Evolutionary conservation across 2,888 invertebrate genomes (phyloP), one percentile per base, ranked within the genome.

Genomic region (Volucella inanis): DNA sequence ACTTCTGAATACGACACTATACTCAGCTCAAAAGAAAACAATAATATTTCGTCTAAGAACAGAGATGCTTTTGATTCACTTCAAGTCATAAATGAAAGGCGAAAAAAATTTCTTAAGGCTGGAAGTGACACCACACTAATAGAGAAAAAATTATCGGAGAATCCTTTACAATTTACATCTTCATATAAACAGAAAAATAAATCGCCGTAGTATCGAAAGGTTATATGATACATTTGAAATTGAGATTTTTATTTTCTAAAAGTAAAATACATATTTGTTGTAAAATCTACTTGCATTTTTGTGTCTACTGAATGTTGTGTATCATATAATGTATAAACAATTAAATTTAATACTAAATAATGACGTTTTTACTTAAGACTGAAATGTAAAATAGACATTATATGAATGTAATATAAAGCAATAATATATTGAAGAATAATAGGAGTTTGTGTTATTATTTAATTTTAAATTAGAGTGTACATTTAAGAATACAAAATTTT

Each of bases 71-170:
- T 92, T 87, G 92, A 92, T 82, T 92, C 92, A 0, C 88, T 92
- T 12, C 89, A 89, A 77, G 92, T 92, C 8, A 92, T 92, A 52
- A 92, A 91, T 65, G 92, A 92, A 74, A 88, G 92, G 3, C 89
- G 92, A 4, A 90, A 88, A 62, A 92, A 91, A 18, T 88, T 92
- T 74, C 87, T 92, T 11, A 90, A 90, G 72, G 89, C 91, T 0
- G 91, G 91, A n/a, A 91, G 91, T 11, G 91, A 91, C 67, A 90
- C 91, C 6, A 90, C 90, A 1, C 62, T 91, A 47, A 61, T 6
- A 98, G 98, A 88, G 98, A 83, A 79, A 18, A 77, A 71, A 43
- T 3, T 14, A 10, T 50, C 39, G 22, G n/a, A 64, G 9, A 15
- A 18, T 71, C n/a, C 64, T 38, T 57, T 45, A 0, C 45, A 64